phyloP scores from a whole-genome alignment of 1,140 invertebrate species.

The Dryas iulia region DNA sequence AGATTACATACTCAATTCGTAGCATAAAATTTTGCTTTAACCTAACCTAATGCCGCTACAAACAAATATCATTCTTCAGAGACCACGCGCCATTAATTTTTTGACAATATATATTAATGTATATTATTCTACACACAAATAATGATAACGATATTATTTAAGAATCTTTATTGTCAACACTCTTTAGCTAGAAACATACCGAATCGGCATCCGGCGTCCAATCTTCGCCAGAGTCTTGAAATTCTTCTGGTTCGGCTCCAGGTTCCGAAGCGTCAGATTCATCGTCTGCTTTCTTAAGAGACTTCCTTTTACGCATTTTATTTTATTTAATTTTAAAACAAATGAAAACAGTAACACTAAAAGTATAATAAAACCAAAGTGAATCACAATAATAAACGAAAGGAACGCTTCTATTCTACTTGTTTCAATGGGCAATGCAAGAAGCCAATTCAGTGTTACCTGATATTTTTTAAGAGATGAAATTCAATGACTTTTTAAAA shows the following conservation, averaged over 20 bases:
- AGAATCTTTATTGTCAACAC: not conserved
- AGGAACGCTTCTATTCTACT: slow-evolving; percentile 33
- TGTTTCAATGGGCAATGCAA: slow-evolving; percentile 25
- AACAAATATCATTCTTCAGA: slow-evolving; percentile 15
- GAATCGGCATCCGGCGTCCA: slow-evolving; percentile 79
- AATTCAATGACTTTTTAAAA: not conserved
- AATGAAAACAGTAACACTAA: slow-evolving; percentile 14
- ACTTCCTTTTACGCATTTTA: slow-evolving; percentile 77
- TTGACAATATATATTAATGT: slow-evolving; percentile 7
- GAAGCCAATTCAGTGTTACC: slow-evolving; percentile 30
- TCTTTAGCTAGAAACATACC: slow-evolving; percentile 42
- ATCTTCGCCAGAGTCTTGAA: slow-evolving; percentile 79
- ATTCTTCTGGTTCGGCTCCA: slow-evolving; percentile 76
- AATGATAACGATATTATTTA: not conserved
- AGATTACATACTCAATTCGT: not conserved
- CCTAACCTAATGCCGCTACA: slow-evolving; percentile 22
- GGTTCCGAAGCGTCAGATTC: slow-evolving; percentile 74
- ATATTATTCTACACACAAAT: not conserved
- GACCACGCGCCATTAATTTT: slow-evolving; percentile 39
- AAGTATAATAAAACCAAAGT: slow-evolving; percentile 4
- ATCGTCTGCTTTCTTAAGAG: slow-evolving; percentile 73
- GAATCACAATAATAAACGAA: slow-evolving; percentile 29
- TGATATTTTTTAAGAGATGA: not conserved
- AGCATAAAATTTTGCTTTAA: not conserved
- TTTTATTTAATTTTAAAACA: slow-evolving; percentile 26